phyloP scores from a whole-genome alignment of 2,113 vertebrate genomes.

The Cololabis saira region DNA sequence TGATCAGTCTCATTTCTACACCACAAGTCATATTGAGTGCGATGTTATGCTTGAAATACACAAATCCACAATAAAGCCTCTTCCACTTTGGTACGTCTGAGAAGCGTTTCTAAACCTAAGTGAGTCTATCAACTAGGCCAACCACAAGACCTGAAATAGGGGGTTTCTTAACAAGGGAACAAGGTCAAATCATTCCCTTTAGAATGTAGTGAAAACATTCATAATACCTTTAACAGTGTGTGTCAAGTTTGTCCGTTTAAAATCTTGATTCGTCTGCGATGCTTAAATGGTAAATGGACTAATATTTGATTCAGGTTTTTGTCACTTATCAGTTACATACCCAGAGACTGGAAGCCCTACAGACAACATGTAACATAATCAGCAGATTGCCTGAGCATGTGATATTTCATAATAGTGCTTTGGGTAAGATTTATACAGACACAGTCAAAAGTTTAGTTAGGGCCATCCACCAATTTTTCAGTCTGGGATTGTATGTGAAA shows the following conservation, averaged over 20 bases:
- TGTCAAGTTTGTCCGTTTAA: background rate
- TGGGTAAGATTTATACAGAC: background rate
- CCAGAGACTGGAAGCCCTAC: background rate
- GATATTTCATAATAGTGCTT: background rate
- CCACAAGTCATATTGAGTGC: no score
- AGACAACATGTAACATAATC: constrained; percentile 7
- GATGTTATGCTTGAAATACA: no score
- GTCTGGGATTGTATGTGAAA: background rate
- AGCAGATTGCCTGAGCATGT: background rate
- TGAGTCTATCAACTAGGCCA: no score
- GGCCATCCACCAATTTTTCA: background rate
- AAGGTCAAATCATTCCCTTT: no score
- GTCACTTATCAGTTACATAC: background rate
- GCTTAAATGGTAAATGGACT: background rate
- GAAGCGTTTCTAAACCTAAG: no score
- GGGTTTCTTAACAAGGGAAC: no score
- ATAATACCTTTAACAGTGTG: no score
- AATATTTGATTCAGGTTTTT: background rate
- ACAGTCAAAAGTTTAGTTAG: background rate
- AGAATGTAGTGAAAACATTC: no score
- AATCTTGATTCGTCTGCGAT: background rate
- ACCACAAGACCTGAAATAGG: no score
- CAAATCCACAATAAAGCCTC: no score
- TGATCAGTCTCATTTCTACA: no score
- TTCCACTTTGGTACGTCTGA: no score